phyloP scores from a whole-genome alignment of 2,888 invertebrate genomes.

The Eupithecia subfuscata region DNA sequence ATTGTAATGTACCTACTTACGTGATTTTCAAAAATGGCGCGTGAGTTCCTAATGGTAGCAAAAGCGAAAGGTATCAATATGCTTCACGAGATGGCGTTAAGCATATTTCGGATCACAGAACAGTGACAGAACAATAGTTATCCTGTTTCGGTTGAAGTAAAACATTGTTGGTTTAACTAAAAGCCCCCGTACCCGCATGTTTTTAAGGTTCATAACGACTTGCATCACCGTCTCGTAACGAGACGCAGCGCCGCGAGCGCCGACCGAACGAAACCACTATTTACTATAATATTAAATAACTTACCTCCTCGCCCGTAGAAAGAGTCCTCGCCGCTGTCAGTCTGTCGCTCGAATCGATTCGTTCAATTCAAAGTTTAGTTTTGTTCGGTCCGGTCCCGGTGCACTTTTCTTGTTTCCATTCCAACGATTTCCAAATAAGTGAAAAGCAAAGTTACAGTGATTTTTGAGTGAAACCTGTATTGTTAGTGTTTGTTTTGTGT shows the following conservation, averaged over 20 bases:
- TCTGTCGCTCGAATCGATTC: neutral
- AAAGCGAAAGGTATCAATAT: neutral
- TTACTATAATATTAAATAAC: too few species aligned
- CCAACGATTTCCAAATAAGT: conserved; percentile 13
- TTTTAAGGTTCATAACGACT: neutral
- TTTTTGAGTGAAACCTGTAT: conserved; percentile 42
- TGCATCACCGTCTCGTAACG: neutral
- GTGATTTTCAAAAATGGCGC: neutral
- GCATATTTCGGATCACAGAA: too few species aligned
- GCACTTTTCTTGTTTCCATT: conserved; percentile 7
- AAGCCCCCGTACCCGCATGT: too few species aligned
- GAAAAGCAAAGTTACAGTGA: conserved; percentile 34
- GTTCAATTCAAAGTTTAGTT: neutral
- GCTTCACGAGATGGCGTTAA: conserved; percentile 23
- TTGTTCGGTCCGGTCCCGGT: conserved; percentile 8
- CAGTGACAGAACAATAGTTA: too few species aligned
- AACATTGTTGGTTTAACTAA: neutral
- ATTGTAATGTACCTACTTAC: too few species aligned
- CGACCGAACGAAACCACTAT: neutral
- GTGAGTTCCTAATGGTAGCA: neutral
- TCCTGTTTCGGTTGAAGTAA: too few species aligned
- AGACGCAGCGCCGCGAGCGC: neutral
- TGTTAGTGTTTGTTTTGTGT: conserved; percentile 48
- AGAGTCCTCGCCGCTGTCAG: too few species aligned
- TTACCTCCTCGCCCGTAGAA: neutral